phyloP scores from a whole-genome alignment of 2,888 invertebrate species.

The Abrostola tripartita region DNA sequence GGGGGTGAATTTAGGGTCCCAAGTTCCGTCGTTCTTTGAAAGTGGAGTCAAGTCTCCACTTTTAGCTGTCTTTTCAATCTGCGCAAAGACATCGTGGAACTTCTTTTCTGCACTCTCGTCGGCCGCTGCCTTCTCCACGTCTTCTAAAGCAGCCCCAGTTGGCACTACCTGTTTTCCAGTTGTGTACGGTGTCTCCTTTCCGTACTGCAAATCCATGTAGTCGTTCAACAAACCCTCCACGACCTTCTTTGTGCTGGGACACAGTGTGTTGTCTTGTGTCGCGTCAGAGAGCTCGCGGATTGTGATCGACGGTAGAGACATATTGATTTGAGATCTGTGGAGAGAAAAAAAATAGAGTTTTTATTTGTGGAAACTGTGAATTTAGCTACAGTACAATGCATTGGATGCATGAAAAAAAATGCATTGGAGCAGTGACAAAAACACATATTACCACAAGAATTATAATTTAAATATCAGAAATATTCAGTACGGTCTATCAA shows the following conservation, averaged over 20 bases:
- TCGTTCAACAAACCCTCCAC: conserved; percentile 79
- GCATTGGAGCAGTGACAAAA: too few relatives aligned
- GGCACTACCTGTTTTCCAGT: conserved; percentile 80
- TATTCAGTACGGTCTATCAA: neutral
- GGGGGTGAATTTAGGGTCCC: conserved; percentile 78
- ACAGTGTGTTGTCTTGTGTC: conserved; percentile 69
- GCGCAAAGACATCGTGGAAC: conserved; percentile 72
- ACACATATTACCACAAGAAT: neutral
- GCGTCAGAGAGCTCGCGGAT: conserved; percentile 72
- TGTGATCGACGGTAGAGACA: conserved; percentile 75
- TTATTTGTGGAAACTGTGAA: neutral
- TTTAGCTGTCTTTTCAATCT: conserved; percentile 73
- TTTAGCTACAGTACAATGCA: too few relatives aligned
- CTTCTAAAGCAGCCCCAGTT: conserved; percentile 65
- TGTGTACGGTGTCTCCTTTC: conserved; percentile 79
- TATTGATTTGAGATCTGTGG: conserved; percentile 59
- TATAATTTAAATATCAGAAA: neutral
- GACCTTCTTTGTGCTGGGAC: conserved; percentile 69
- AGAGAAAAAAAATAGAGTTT: neutral
- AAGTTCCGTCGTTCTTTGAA: conserved; percentile 71
- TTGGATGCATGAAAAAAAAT: too few relatives aligned
- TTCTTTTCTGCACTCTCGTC: conserved; percentile 68
- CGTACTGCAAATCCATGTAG: conserved; percentile 80
- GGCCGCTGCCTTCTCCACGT: conserved; percentile 69
- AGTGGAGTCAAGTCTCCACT: conserved; percentile 75